phyloP scores from a whole-genome alignment of 2,113 vertebrate species.

The Mobula hypostoma region DNA sequence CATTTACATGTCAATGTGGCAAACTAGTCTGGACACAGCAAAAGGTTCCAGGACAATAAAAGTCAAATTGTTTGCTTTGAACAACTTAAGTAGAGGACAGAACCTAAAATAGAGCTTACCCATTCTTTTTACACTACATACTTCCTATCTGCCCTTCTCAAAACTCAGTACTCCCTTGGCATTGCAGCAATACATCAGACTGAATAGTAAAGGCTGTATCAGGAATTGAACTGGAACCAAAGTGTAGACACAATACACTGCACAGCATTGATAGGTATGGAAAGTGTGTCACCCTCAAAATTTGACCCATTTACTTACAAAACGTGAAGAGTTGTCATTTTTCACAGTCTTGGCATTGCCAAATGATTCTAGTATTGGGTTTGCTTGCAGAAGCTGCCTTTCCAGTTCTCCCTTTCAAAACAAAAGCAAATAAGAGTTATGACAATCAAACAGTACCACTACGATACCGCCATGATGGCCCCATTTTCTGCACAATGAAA shows the following conservation, averaged over 20 bases:
- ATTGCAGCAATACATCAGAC: background rate
- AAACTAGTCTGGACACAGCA: background rate
- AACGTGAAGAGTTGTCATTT: constrained; percentile 97
- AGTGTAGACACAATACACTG: background rate
- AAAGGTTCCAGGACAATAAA: background rate
- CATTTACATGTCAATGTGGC: background rate
- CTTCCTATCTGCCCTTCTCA: background rate
- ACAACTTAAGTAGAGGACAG: no score
- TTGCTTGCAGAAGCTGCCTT: constrained; percentile 91
- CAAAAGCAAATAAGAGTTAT: background rate
- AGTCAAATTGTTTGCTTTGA: background rate
- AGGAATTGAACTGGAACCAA: background rate
- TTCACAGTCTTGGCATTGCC: constrained; percentile 98
- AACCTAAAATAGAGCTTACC: background rate
- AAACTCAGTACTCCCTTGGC: background rate
- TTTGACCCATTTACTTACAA: constrained; percentile 67
- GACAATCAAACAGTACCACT: background rate
- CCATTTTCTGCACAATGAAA: background rate
- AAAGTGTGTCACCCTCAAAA: constrained; percentile 39
- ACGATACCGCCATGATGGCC: background rate
- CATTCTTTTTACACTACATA: no score
- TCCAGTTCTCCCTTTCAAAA: constrained; percentile 84
- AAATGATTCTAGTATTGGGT: constrained; percentile 93
- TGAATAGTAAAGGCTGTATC: no score
- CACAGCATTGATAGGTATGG: background rate